Base-by-base conservation (phyloP, 2,888 invertebrate genomes). In the Nycteola revayana region DNA sequence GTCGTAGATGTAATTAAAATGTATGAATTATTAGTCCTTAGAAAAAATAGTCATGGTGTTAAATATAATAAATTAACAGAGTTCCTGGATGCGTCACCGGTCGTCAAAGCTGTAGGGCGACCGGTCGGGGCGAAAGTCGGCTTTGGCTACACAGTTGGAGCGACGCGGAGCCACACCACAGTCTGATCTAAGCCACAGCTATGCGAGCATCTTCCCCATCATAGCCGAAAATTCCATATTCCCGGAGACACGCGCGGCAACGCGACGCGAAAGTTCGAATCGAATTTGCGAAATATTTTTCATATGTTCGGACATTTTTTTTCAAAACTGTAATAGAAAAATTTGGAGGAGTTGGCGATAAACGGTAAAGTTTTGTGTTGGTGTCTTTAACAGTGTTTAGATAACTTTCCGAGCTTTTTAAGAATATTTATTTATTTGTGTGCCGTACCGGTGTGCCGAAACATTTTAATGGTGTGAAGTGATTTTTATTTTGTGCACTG, bases 171-270 rank as follows among this genome's bases (percentile, higher is more conserved):
- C 69, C 75, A 64, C 73, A 78, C 75, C 82, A 87, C 88, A 88
- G 88, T 88, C 88, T 85, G 86, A 79, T 86, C 83, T 86, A 86
- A 87, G 79, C 88, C 81, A 75, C 79, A 79, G 88, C 86, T 86
- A 87, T 86, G 88, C 76, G 83, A 79, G 72, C 88, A 88, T 88
- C 88, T 74, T 87, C 86, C 86, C 84, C 75, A 74, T 74, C 75
- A 80, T 84, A 86, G 77, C 83, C 86, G 79, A 87, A 57, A 85
- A 79, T 69, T 75, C 71, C 70, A 67, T 69, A 74, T 67, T 72
- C 68, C 74, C 77, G 71, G 75, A 76, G 57, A 50, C 62, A 62
- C 76, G 77, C 79, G 77, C 53, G 72, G 60, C 63, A 61, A 64
- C 71, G 74, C 75, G 72, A 69, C 82, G 84, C 79, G 81, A 81